These are phyloP conservation scores for Acrobasis consociella DNA, from an alignment of 2,888 invertebrate species.

Conservation along the genomic window DNA sequence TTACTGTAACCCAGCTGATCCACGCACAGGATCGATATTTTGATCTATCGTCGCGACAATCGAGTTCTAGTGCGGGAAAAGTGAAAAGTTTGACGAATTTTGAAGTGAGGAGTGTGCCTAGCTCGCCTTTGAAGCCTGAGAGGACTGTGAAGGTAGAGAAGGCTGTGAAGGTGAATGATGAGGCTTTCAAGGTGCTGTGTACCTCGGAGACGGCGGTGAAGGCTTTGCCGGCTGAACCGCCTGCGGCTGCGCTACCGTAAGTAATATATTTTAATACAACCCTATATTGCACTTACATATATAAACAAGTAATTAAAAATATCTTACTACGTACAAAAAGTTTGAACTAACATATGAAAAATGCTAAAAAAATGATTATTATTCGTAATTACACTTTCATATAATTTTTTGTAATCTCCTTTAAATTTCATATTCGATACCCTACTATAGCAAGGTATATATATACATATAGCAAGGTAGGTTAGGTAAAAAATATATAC, in stretches of 20 bases:
- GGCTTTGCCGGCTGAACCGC: constrained; percentile 39
- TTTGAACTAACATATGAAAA: too few relatives aligned
- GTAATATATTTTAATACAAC: constrained; percentile 35
- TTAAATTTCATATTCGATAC: too few relatives aligned
- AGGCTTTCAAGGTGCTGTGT: constrained; percentile 58
- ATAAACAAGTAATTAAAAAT: too few relatives aligned
- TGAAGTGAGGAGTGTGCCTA: constrained; percentile 51
- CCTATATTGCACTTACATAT: too few relatives aligned
- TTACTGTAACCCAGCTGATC: constrained; percentile 72
- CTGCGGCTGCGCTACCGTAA: constrained; percentile 49
- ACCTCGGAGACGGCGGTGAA: constrained; percentile 39
- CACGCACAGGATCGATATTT: constrained; percentile 77
- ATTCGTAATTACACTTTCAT: too few relatives aligned
- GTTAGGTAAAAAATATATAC: too few relatives aligned
- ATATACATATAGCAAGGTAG: too few relatives aligned
- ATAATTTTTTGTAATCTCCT: too few relatives aligned
- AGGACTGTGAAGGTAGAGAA: constrained; percentile 34
- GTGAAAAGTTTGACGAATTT: constrained; percentile 35
- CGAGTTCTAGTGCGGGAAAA: constrained; percentile 39
- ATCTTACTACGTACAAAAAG: too few relatives aligned
- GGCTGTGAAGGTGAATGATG: constrained; percentile 38
- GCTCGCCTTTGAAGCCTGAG: constrained; percentile 35
- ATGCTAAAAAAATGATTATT: too few relatives aligned
- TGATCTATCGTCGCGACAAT: constrained; percentile 60
- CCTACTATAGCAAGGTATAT: too few relatives aligned